Base-by-base conservation (phyloP, 2,888 invertebrate species). In the Pyrochroa serraticornis region DNA sequence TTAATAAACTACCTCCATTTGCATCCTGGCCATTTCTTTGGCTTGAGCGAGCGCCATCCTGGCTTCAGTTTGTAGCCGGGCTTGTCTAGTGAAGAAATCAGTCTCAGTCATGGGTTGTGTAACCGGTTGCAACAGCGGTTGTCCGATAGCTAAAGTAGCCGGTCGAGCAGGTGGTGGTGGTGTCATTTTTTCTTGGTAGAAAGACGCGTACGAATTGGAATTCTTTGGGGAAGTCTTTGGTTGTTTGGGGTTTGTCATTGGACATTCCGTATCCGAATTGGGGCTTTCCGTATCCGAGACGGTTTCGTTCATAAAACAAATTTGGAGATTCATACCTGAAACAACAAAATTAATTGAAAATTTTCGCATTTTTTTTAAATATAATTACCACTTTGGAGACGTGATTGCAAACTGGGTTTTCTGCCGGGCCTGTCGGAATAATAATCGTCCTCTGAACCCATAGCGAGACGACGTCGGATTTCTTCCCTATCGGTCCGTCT, bases 251-350 rank as follows among this genome's bases (percentile, higher is more conserved):
- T 77, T 78, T 30, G 77, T 75, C 65, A 77, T 68, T 0, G 79
- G 75, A 57, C 75, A 84, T 77, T 92, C 91, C 64, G 86, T 83
- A 71, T 92, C 91, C 51, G 89, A 90, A 63, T 84, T 84, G 65
- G 89, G 89, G 69, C 90, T 91, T 78, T 92, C 92, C 71, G 87
- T 89, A 78, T 93, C 92, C 47, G 91, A 92, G 58, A 90, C 90
- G 52, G 91, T 91, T 79, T 96, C 95, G 79, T 95, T 95, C 92
- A 95, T 93, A 81, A 95, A 95, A 83, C 95, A 95, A 73, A 96
- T 94, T 84, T 95, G 95, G 47, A 95, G 87, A 82, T 94, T 95
- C 90, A 91, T 94, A 68, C 93, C 91, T 91, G 79, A 22, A 78
- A 79, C 36, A 60, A 64, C 45, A 61, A 12, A 13, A 22, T 58